Base-by-base conservation (phyloP, 2,888 invertebrate species). In the Nudaria mundana region DNA sequence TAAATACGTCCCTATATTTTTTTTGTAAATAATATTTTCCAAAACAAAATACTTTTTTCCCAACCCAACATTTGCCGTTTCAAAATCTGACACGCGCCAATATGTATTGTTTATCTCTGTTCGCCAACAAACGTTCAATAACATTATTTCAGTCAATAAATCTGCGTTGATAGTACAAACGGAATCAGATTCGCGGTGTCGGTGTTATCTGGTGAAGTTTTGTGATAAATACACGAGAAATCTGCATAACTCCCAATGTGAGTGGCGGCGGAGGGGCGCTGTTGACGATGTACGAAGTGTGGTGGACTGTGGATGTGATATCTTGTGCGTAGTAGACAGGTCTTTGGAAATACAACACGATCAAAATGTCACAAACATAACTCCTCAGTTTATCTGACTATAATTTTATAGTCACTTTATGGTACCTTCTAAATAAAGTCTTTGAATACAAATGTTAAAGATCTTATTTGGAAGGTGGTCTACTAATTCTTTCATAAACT, bases 151-250 rank as follows among this genome's bases (percentile, higher is more conserved):
- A 76, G 66, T 62, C 77, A 66, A 81, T 83, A 85, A 85, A 81
- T 84, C 81, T 71, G 45, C n/a, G 57, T 57, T 61, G 62, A 71
- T 76, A 82, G 76, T 75, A 71, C 70, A 70, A 79, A 70, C 85
- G 85, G 87, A 81, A 88, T 88, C 86, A 85, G 88, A 85, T 87
- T 82, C 82, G 74, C 70, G 71, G 73, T 76, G 87, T 86, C 88
- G 79, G 71, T 73, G 80, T 76, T 86, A 84, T 87, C 87, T 82
- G 81, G 64, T 79, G 63, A 87, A 88, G 76, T 88, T 87, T 79
- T 74, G 69, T 81, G 76, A 86, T 88, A 88, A 86, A 88, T 86
- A 84, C 78, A 41, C 69, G 59, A 57, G 38, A 71, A 82, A 85
- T 87, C 83, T 87, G 83, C 87, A 87, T 86, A 84, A 82, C 84